Percentiles rank a stretch among this genome's conserved stretches.
These are phyloP conservation scores for Chesias legatella DNA, from an alignment of 2,888 invertebrate species.

Conservation along the genomic window DNA sequence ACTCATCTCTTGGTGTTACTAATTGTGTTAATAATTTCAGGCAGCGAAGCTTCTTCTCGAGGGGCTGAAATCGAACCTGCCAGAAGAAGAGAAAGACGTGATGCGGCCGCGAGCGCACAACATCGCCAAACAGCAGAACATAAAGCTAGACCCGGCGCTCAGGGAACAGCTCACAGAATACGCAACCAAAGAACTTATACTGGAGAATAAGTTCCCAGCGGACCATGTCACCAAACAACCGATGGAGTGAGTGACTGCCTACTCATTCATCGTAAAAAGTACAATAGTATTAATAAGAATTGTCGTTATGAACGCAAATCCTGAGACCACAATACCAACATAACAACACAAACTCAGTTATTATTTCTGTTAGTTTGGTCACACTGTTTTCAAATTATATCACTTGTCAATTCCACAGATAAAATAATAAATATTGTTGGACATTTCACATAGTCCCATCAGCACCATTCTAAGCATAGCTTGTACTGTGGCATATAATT, in stretches of 20 bases:
- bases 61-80: conserved; percentile 55
- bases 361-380: no score
- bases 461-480: no score
- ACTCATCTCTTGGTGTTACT: no score
- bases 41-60: conserved; percentile 66
- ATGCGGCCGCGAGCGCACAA: conserved; percentile 57
- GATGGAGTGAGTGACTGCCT: conserved; percentile 58
- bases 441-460: no score
- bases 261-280: background rate
- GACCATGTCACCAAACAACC: conserved; percentile 60
- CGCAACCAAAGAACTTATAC: conserved; percentile 35
- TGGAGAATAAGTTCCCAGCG: conserved; percentile 52
- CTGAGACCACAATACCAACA: no score
- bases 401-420: no score
- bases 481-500: no score
- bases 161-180: conserved; percentile 34
- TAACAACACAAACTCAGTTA: no score
- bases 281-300: no score
- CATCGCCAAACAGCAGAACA: conserved; percentile 51
- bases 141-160: conserved; percentile 37
- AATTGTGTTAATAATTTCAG: conserved; percentile 38
- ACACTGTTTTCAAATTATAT: no score
- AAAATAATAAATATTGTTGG: no score
- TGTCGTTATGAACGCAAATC: no score
- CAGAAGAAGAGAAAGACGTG: conserved; percentile 50